Conservation (phyloP, 2,888 invertebrate genomes). For the Acanthoscelides obtectus region DNA sequence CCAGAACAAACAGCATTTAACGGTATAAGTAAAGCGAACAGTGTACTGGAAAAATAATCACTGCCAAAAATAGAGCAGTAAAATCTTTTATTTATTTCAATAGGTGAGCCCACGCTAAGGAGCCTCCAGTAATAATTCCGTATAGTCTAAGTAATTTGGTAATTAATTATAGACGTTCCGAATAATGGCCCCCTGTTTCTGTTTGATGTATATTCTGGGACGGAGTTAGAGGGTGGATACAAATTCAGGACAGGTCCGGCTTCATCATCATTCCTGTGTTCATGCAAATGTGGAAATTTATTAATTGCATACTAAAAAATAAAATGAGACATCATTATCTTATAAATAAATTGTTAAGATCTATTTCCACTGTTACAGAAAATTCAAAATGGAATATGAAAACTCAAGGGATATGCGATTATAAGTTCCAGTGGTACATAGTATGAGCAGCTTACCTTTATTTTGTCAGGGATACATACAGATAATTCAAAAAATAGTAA, state of each 20-base stretch:
- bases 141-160: constrained; percentile 39
- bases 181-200: constrained; percentile 30
- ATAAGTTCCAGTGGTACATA: too few species aligned
- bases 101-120: constrained; percentile 29
- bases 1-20: constrained; percentile 18
- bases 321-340: too few species aligned
- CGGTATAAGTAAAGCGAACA: constrained; percentile 23
- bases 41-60: constrained; percentile 27
- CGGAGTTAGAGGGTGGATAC: constrained; percentile 4
- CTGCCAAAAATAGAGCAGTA: constrained; percentile 24
- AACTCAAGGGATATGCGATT: too few species aligned
- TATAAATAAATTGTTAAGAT: too few species aligned
- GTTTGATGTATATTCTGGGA: constrained; percentile 19
- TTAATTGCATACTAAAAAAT: too few species aligned
- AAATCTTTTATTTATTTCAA: constrained; percentile 33
- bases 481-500: too few species aligned
- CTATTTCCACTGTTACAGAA: too few species aligned
- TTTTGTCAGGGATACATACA: too few species aligned
- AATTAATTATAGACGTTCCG: constrained; percentile 43
- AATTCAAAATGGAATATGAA: too few species aligned
- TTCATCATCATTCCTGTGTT: too few species aligned
- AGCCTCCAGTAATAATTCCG: constrained; percentile 40
- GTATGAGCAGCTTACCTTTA: too few species aligned
- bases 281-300: too few species aligned
- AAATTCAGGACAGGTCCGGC: background rate